Percentiles rank a stretch among this genome's conserved stretches.
These are phyloP conservation scores for Venturia canescens DNA, from an alignment of 1,140 invertebrate genomes.

Conservation along the genomic window DNA sequence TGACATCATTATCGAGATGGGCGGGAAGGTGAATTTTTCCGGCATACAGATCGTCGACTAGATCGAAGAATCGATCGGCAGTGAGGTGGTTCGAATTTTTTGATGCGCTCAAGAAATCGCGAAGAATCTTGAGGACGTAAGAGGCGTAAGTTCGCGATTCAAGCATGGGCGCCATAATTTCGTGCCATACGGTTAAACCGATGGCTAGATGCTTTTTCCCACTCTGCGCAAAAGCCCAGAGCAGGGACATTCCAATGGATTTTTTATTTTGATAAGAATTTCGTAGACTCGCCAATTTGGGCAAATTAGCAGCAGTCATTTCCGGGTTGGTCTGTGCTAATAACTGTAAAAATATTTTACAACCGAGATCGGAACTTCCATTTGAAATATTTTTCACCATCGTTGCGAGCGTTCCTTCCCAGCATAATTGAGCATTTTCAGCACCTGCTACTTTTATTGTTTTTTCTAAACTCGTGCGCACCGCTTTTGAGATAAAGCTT, in stretches of 20 bases:
- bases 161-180: conserved; percentile 87
- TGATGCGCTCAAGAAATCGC: conserved; percentile 77
- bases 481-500: conserved; percentile 76
- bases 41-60: conserved; percentile 70
- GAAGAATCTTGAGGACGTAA: conserved; percentile 84
- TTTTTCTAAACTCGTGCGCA: conserved; percentile 78
- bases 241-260: conserved; percentile 84
- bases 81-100: conserved; percentile 68
- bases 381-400: conserved; percentile 83
- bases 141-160: conserved; percentile 85
- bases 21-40: conserved; percentile 68
- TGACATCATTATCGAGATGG: conserved; percentile 62
- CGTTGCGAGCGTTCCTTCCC: conserved; percentile 80
- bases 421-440: conserved; percentile 80
- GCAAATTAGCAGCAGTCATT: conserved; percentile 79
- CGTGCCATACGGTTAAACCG: conserved; percentile 89
- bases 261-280: conserved; percentile 89
- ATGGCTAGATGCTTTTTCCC: conserved; percentile 82
- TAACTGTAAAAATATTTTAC: conserved; percentile 84
- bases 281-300: conserved; percentile 80
- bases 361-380: conserved; percentile 80
- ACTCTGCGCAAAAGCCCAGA: conserved; percentile 89
- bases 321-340: conserved; percentile 81
- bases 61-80: conserved; percentile 72
- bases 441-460: conserved; percentile 78